phyloP scores from a whole-genome alignment of 2,888 invertebrate species.

The Lapara coniferarum region DNA sequence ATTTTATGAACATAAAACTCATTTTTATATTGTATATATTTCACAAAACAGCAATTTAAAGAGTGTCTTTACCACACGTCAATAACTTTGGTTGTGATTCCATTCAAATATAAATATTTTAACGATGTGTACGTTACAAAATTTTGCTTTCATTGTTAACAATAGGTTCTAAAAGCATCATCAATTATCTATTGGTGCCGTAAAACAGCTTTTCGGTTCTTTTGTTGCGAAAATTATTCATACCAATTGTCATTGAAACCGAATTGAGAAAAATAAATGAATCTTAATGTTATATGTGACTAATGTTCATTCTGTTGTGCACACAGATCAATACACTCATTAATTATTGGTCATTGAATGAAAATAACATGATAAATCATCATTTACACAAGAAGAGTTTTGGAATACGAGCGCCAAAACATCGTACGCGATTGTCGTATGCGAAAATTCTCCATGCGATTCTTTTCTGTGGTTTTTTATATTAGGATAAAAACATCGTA shows the following conservation, averaged over 20 bases:
- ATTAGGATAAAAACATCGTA: too few relatives aligned
- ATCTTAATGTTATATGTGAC: slow-evolving; percentile 7
- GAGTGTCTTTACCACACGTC: not conserved
- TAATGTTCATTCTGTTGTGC: not conserved
- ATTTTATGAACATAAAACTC: not conserved
- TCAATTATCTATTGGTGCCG: slow-evolving; percentile 16
- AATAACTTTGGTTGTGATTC: not conserved
- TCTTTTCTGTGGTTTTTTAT: too few relatives aligned
- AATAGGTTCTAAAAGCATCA: slow-evolving; percentile 9
- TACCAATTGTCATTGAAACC: slow-evolving; percentile 10
- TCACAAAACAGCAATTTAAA: too few relatives aligned
- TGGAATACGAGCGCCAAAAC: too few relatives aligned
- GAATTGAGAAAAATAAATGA: slow-evolving; percentile 8
- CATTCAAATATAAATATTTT: not conserved
- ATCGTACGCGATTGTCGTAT: too few relatives aligned
- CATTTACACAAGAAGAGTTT: too few relatives aligned
- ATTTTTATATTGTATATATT: too few relatives aligned
- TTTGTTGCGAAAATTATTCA: not conserved
- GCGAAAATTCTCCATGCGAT: too few relatives aligned
- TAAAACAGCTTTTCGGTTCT: slow-evolving; percentile 7
- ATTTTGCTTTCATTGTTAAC: not conserved
- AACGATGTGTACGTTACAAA: not conserved
- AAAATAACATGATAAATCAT: not conserved
- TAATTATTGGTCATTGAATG: not conserved
- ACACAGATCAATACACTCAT: slow-evolving; percentile 11